A percentile compares a stretch with the other conserved stretches of the same genome.
Conservation (phyloP, 2,888 invertebrate genomes). For the Arge pagana region DNA sequence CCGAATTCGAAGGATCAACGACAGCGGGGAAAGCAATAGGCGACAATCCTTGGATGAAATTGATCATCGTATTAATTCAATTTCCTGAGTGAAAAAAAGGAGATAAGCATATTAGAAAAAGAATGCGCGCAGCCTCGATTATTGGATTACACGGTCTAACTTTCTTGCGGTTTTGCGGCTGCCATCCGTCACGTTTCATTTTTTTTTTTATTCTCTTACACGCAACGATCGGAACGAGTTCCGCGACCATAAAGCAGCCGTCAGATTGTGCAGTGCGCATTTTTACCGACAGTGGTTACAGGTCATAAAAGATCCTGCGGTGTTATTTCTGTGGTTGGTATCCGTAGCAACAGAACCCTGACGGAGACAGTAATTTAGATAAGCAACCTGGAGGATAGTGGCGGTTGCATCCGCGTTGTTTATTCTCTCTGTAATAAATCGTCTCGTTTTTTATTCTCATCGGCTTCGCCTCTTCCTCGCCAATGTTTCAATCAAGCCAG, state of each 20-base stretch:
- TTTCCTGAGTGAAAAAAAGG: not conserved
- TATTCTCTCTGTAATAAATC: too few species aligned
- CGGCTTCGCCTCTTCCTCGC: slow-evolving; percentile 20
- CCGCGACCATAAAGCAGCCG: slow-evolving; percentile 5
- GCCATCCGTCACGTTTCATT: slow-evolving; percentile 5
- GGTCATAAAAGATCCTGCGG: slow-evolving; percentile 7
- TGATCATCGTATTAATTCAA: not conserved
- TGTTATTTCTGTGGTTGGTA: slow-evolving; percentile 18
- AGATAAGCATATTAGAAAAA: too few species aligned
- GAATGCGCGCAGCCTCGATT: slow-evolving; percentile 6
- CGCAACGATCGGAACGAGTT: slow-evolving; percentile 6
- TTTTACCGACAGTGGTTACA: slow-evolving; percentile 7
- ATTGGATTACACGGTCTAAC: slow-evolving; percentile 35
- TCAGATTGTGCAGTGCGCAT: too few species aligned
- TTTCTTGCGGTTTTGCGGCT: slow-evolving; percentile 36
- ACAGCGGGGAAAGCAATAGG: not conserved
- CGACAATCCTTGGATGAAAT: too few species aligned
- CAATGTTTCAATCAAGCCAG: too few species aligned
- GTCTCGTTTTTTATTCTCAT: slow-evolving; percentile 30
- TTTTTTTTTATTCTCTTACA: slow-evolving; percentile 14
- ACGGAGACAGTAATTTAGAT: slow-evolving; percentile 3
- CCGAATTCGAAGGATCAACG: too few species aligned
- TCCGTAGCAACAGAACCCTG: slow-evolving; percentile 1
- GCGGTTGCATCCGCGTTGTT: too few species aligned
- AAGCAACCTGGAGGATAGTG: too few species aligned